phyloP scores from a whole-genome alignment of 1,140 invertebrate genomes.

The Drosophila auraria region DNA sequence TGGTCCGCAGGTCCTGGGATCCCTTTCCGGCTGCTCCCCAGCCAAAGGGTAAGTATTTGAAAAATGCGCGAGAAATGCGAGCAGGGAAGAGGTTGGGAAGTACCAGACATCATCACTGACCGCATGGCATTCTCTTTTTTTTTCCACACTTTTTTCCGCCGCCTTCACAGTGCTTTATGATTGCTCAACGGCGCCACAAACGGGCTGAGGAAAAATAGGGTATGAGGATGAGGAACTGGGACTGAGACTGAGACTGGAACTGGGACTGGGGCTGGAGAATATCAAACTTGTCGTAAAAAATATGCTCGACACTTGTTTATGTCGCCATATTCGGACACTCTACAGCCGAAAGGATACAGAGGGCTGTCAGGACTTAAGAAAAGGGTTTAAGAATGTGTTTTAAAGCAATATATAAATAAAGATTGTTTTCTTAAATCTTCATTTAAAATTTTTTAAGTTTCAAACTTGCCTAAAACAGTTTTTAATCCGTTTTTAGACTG shows the following conservation, averaged over 20 bases:
- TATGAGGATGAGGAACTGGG: neutral
- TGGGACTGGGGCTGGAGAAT: conserved; percentile 15
- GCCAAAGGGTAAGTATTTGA: conserved; percentile 73
- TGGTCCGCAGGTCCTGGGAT: conserved; percentile 40
- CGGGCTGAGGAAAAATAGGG: conserved; percentile 20
- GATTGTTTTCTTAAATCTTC: no score
- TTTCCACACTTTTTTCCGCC: conserved; percentile 13
- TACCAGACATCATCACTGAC: conserved; percentile 50
- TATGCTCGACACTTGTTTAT: conserved; percentile 78
- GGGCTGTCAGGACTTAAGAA: neutral
- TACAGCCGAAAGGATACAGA: neutral
- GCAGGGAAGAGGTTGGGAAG: conserved; percentile 18
- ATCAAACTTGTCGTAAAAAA: conserved; percentile 71
- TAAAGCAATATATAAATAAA: no score
- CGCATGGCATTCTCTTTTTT: conserved; percentile 43
- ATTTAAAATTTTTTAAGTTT: neutral
- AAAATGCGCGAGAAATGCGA: conserved; percentile 76
- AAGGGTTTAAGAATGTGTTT: neutral
- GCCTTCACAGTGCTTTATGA: conserved; percentile 71
- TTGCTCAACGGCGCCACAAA: conserved; percentile 54
- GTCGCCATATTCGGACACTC: conserved; percentile 38
- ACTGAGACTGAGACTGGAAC: neutral
- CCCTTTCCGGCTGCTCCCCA: conserved; percentile 15
- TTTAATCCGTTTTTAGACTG: neutral
- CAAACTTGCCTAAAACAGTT: no score